Evolutionary conservation across 2,888 invertebrate species (phyloP).

Genomic region (Eristalis intricaria): DNA sequence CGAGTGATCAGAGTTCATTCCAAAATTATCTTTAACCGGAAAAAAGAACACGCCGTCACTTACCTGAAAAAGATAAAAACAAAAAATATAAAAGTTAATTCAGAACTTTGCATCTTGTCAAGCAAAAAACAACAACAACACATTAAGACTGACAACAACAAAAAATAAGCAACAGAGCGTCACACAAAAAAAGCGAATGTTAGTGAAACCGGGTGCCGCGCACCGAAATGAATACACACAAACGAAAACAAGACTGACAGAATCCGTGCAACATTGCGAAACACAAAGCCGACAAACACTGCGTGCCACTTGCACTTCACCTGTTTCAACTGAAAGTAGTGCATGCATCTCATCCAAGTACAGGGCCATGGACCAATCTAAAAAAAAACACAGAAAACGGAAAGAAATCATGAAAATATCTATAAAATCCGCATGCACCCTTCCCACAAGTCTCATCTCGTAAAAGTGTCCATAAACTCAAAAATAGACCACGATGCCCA

Average conservation of each 20-base stretch:
- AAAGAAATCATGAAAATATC: constrained; percentile 5
- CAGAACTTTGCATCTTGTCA: too few species aligned
- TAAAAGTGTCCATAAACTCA: constrained; percentile 19
- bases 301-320: constrained; percentile 50
- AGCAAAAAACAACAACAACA: not conserved
- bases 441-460: not conserved
- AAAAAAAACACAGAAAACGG: constrained; percentile 21
- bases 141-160: constrained; percentile 15
- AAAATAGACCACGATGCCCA: constrained; percentile 29
- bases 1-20: constrained; percentile 36
- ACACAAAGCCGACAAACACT: not conserved
- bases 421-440: not conserved
- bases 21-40: not conserved
- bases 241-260: not conserved
- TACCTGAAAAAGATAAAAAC: constrained; percentile 40
- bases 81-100: constrained; percentile 3
- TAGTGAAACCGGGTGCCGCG: not conserved
- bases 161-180: not conserved
- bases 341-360: constrained; percentile 57
- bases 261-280: constrained; percentile 11
- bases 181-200: not conserved
- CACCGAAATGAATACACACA: not conserved
- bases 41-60: not conserved
- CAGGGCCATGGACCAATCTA: constrained; percentile 63
- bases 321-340: constrained; percentile 45